These are phyloP conservation scores for Coreoperca whiteheadi DNA, from an alignment of 2,113 vertebrate genomes.

Conservation along the genomic window DNA sequence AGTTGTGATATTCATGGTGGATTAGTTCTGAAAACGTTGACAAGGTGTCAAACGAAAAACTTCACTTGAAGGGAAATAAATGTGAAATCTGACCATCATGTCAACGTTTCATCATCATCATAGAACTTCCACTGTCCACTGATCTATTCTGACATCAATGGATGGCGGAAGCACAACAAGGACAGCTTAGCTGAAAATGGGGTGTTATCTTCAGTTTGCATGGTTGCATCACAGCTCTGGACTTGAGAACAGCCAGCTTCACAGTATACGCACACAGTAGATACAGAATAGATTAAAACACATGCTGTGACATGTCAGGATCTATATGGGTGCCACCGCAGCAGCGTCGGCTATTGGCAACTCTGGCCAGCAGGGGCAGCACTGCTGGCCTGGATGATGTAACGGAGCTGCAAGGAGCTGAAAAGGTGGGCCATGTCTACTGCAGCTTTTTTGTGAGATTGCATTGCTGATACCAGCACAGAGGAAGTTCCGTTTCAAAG, in stretches of 20 bases:
- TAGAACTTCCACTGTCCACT: not conserved
- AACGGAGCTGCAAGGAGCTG: constrained; percentile 14
- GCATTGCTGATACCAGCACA: no score
- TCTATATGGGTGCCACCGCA: not conserved
- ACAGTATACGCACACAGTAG: not conserved
- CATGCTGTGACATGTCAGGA: constrained; percentile 15
- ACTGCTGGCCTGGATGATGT: not conserved
- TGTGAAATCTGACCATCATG: not conserved
- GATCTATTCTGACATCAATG: constrained; percentile 1
- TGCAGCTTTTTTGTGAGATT: not conserved
- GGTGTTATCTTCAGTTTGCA: not conserved
- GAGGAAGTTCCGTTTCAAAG: not conserved
- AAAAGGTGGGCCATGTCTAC: not conserved
- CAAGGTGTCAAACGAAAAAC: not conserved
- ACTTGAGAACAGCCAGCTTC: not conserved
- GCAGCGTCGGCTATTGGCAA: not conserved
- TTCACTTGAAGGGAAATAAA: no score
- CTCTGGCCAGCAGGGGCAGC: not conserved
- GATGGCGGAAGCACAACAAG: not conserved
- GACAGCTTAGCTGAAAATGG: not conserved
- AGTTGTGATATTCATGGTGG: not conserved
- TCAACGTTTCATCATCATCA: not conserved
- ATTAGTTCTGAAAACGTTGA: not conserved
- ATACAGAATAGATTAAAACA: not conserved
- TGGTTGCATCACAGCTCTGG: constrained; percentile 5